Conservation (phyloP, 1,140 invertebrate species). For the Campodea augens region DNA sequence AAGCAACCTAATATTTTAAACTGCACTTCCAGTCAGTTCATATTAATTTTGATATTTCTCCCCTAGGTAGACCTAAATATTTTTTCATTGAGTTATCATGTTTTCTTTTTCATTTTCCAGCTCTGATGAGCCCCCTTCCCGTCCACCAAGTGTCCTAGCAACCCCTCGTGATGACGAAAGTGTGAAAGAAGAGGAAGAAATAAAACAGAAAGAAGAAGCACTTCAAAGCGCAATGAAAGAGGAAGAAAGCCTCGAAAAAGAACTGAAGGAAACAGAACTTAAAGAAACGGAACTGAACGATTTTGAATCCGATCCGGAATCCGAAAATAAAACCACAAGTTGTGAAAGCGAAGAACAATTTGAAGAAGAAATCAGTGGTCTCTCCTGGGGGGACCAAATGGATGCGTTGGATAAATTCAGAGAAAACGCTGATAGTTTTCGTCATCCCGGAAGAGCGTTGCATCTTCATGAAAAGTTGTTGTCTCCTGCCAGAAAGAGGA, state of each 20-base stretch:
- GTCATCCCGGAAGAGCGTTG: conserved; percentile 71
- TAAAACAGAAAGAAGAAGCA: conserved; percentile 28
- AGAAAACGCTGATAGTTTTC: conserved; percentile 49
- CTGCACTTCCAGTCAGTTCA: too few relatives aligned
- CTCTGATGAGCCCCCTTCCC: too few relatives aligned
- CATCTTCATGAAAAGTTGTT: conserved; percentile 85
- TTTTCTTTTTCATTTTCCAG: too few relatives aligned
- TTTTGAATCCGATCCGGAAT: conserved; percentile 41
- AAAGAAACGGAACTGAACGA: conserved; percentile 29
- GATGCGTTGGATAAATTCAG: conserved; percentile 57
- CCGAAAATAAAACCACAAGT: conserved; percentile 52
- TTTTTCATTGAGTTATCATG: too few relatives aligned
- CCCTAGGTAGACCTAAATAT: too few relatives aligned
- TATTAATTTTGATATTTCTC: too few relatives aligned
- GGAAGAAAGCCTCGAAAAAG: conserved; percentile 55
- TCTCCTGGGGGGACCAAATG: conserved; percentile 58
- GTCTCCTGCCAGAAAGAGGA: conserved; percentile 66
- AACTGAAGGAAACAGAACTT: conserved; percentile 56
- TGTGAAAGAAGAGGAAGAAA: conserved; percentile 24
- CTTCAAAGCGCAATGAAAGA: conserved; percentile 49
- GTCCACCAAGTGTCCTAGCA: neutral
- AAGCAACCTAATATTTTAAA: too few relatives aligned
- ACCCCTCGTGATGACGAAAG: neutral
- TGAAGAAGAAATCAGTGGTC: conserved; percentile 30
- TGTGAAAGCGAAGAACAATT: conserved; percentile 42